Evolutionary conservation across 2,113 vertebrate species (phyloP).

Genomic region (Sorex araneus): DNA sequence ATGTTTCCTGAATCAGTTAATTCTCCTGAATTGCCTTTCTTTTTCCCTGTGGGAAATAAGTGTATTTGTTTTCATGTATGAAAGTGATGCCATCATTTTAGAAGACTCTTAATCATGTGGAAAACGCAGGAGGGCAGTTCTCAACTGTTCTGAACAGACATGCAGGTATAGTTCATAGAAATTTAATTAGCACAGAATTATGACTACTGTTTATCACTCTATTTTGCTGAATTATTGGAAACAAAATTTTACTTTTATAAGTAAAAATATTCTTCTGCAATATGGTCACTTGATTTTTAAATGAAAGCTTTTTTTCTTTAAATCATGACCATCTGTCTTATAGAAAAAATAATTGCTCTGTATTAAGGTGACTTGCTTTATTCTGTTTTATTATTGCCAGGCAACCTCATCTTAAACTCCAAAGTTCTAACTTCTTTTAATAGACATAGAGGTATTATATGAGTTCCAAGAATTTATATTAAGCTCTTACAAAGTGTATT

Average conservation of each 20-base stretch:
- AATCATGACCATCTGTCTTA: conserved; percentile 81
- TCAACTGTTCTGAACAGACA: conserved; percentile 56
- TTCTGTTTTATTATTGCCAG: conserved; percentile 81
- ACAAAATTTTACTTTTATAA: conserved; percentile 78
- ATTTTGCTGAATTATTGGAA: conserved; percentile 76
- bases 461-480: conserved; percentile 82
- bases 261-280: conserved; percentile 69
- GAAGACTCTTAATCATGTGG: conserved; percentile 46
- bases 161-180: not conserved
- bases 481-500: conserved; percentile 85
- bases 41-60: conserved; percentile 22
- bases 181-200: conserved; percentile 53
- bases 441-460: conserved; percentile 82
- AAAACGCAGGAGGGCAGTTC: conserved; percentile 56
- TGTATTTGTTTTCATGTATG: conserved; percentile 35
- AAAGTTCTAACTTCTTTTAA: conserved; percentile 86
- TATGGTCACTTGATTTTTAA: conserved; percentile 61
- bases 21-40: conserved; percentile 49
- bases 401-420: conserved; percentile 86
- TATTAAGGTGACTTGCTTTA: conserved; percentile 82
- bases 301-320: conserved; percentile 70
- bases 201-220: conserved; percentile 66
- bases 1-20: conserved; percentile 5
- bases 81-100: conserved; percentile 58
- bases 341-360: conserved; percentile 85